Base-by-base conservation (phyloP, 2,888 invertebrate genomes). In the Agrypnus murinus region DNA sequence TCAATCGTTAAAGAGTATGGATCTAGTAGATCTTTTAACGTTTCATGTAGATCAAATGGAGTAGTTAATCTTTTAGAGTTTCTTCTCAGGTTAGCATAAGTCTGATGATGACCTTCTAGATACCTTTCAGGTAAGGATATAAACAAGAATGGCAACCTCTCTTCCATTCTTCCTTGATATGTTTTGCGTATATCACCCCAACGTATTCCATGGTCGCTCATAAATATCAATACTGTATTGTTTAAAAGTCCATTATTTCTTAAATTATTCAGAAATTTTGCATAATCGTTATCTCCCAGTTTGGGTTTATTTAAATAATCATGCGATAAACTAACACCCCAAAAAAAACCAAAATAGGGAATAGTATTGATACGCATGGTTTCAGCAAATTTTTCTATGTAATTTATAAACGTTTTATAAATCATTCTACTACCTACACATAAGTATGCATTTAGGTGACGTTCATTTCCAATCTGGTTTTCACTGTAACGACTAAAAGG, bases 131-230 rank as follows among this genome's bases (percentile, higher is more conserved):
- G 97, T 69, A 95, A 83, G 2, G 91, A 83, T 0, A 95, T 84
- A 77, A 92, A 92, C 34, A 95, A 87, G 74, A 96, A 91, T 0
- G 98, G 97, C 65, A 96, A 87, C 50, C 96, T 90, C 82, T 96
- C 97, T 84, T 98, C 97, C 81, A 97, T 88, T 81, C 92, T 88
- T 1, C 95, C 95, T 85, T 96, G 95, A 84, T 93, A 94, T 0
- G 96, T 96, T 76, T 89, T 87, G 8, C 96, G 88, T 77, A 96
- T 95, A 5, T 88, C 88, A 1, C 96, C 97, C 92, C 94, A 96
- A 71, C 97, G 87, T 69, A 96, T 91, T 0, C 97, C 97, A 81
- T 97, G 97, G 82, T 97, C 97, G 83, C 96, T 96, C 87, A 96
- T 87, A 46, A 89, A 81, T 62, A 96, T 87, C 10, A 93, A 78